These are phyloP conservation scores for Rhinophrynus dorsalis DNA, from an alignment of 2,797 vertebrate genomes.

Conservation along the genomic window DNA sequence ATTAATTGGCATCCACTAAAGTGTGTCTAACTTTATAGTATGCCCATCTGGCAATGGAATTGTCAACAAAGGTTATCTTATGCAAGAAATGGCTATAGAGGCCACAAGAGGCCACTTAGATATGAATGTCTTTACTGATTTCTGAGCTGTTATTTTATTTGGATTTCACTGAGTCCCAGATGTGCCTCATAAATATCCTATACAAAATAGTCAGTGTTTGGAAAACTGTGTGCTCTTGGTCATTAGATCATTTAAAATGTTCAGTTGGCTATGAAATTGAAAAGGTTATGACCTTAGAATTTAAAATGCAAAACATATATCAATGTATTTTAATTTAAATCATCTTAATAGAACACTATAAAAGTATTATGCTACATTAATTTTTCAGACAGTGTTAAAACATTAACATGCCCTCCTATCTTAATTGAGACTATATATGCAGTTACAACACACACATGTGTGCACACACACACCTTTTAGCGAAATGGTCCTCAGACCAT, in stretches of 20 bases:
- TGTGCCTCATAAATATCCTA: constrained; percentile 44
- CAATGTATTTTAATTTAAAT: constrained; percentile 1
- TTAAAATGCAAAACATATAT: constrained; percentile 23
- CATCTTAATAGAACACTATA: not conserved
- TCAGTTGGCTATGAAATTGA: constrained; percentile 22
- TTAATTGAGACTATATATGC: too few relatives aligned
- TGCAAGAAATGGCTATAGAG: constrained; percentile 31
- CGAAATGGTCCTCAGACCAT: too few relatives aligned
- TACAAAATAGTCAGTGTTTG: constrained; percentile 38
- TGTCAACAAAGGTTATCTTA: constrained; percentile 46
- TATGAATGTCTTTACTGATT: constrained; percentile 34
- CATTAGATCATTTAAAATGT: constrained; percentile 43
- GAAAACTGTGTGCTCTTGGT: constrained; percentile 40
- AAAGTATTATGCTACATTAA: not conserved
- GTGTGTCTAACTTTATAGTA: constrained; percentile 47
- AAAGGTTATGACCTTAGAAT: constrained; percentile 8
- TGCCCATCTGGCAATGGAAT: constrained; percentile 41
- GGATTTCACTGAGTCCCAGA: constrained; percentile 42
- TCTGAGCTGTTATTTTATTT: constrained; percentile 46
- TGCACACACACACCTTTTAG: too few relatives aligned
- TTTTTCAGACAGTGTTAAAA: too few relatives aligned
- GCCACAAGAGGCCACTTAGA: constrained; percentile 42
- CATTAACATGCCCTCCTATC: too few relatives aligned
- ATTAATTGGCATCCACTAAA: constrained; percentile 41
- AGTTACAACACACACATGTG: too few relatives aligned